phyloP scores from a whole-genome alignment of 2,797 vertebrate genomes.

The Rhinoraja longicauda region DNA sequence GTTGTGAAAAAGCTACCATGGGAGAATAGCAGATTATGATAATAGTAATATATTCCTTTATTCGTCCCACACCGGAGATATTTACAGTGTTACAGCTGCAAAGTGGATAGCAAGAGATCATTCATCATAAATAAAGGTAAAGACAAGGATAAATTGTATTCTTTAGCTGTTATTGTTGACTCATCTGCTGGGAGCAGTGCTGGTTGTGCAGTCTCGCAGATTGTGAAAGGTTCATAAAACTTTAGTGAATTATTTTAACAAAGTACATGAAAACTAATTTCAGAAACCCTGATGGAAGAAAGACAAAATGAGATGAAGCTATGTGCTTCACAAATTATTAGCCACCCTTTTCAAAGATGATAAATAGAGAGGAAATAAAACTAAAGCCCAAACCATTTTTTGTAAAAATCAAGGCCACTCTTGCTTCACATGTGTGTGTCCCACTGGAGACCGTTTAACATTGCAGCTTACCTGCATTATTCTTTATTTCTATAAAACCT shows the following conservation, averaged over 20 bases:
- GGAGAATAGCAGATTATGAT: background rate
- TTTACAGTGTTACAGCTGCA: too few species aligned
- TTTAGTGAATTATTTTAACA: background rate
- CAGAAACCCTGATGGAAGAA: background rate
- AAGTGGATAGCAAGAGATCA: too few species aligned
- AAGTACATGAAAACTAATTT: background rate
- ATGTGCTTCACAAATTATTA: background rate
- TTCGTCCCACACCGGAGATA: too few species aligned
- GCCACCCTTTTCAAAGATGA: background rate
- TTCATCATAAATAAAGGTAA: too few species aligned
- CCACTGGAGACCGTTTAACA: background rate
- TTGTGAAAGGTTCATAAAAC: background rate
- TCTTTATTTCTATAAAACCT: background rate
- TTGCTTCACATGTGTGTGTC: background rate
- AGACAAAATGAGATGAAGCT: background rate
- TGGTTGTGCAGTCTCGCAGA: too few species aligned
- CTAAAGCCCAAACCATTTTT: background rate
- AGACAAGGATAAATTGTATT: too few species aligned
- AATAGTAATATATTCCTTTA: too few species aligned
- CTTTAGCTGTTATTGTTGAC: too few species aligned
- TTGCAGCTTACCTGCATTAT: background rate
- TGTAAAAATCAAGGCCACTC: background rate
- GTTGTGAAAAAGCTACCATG: background rate
- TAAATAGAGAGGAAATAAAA: background rate
- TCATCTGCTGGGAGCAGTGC: too few species aligned